Evolutionary conservation across 35 echinoderm and acorn worm genomes (phyloP).

Genomic region (Heliocidaris erythrogramma): DNA sequence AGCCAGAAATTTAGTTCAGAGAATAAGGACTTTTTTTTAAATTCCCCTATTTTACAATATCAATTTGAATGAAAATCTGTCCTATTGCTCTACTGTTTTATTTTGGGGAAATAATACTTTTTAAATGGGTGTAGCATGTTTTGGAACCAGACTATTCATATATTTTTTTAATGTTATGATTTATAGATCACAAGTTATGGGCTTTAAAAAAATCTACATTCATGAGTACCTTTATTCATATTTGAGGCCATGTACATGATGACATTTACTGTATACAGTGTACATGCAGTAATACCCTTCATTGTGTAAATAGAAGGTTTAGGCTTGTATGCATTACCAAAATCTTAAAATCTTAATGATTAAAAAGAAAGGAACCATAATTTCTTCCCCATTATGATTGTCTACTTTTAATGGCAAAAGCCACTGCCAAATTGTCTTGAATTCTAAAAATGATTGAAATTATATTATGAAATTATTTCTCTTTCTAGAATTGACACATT

Average conservation of each 20-base stretch:
- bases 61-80: too few species aligned
- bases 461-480: not conserved
- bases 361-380: not conserved
- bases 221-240: too few species aligned
- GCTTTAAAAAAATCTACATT: too few species aligned
- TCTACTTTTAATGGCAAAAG: not conserved
- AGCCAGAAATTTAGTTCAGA: too few species aligned
- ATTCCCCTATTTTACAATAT: too few species aligned
- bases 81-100: too few species aligned
- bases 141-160: not conserved
- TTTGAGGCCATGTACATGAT: too few species aligned
- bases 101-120: too few species aligned
- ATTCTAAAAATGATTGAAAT: not conserved
- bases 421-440: not conserved
- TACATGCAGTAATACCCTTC: not conserved
- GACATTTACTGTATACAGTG: not conserved
- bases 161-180: not conserved
- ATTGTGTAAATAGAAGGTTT: slow-evolving; percentile 2
- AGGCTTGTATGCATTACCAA: not conserved
- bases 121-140: too few species aligned
- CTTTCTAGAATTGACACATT: not conserved
- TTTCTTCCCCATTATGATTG: not conserved
- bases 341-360: not conserved
- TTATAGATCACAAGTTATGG: not conserved
- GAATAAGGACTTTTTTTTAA: too few species aligned